A percentile compares a stretch with the other conserved stretches of the same genome.
These are phyloP conservation scores for Endotricha flammealis DNA, from an alignment of 2,888 invertebrate genomes.

Conservation along the genomic window DNA sequence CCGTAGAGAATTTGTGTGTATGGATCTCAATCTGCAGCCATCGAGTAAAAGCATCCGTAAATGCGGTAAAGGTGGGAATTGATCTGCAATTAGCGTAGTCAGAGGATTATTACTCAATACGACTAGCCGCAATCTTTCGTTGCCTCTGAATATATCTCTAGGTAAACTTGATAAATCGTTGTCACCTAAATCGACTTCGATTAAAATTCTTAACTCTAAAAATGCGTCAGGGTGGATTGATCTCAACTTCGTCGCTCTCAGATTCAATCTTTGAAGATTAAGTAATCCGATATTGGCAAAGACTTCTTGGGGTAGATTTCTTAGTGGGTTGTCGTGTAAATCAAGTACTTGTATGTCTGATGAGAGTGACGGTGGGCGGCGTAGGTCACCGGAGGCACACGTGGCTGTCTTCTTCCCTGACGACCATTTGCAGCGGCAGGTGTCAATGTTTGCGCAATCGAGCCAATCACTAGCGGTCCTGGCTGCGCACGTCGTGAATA, in stretches of 20 bases:
- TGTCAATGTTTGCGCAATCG: constrained; percentile 89
- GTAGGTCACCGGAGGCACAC: constrained; percentile 89
- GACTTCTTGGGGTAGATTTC: constrained; percentile 85
- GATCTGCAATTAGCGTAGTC: constrained; percentile 82
- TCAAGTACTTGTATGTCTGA: constrained; percentile 84
- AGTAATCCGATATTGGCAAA: constrained; percentile 88
- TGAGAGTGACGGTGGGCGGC: constrained; percentile 83
- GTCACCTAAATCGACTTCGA: constrained; percentile 92
- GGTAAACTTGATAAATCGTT: constrained; percentile 87
- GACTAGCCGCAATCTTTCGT: constrained; percentile 87
- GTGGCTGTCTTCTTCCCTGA: constrained; percentile 93
- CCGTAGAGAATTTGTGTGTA: constrained; percentile 87
- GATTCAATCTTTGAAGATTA: constrained; percentile 90
- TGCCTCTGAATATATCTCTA: constrained; percentile 89
- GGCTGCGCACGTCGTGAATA: constrained; percentile 70
- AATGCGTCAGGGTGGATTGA: constrained; percentile 91
- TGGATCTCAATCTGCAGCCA: constrained; percentile 85
- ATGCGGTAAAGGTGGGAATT: constrained; percentile 90
- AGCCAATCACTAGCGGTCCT: constrained; percentile 86
- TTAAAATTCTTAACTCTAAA: constrained; percentile 88
- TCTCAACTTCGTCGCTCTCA: constrained; percentile 85
- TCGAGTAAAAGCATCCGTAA: constrained; percentile 88
- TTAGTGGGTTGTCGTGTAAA: constrained; percentile 88
- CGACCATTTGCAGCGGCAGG: constrained; percentile 95
- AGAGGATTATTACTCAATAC: constrained; percentile 91